phyloP scores from a whole-genome alignment of 2,113 vertebrate species.

The Cygnus buccinator region DNA sequence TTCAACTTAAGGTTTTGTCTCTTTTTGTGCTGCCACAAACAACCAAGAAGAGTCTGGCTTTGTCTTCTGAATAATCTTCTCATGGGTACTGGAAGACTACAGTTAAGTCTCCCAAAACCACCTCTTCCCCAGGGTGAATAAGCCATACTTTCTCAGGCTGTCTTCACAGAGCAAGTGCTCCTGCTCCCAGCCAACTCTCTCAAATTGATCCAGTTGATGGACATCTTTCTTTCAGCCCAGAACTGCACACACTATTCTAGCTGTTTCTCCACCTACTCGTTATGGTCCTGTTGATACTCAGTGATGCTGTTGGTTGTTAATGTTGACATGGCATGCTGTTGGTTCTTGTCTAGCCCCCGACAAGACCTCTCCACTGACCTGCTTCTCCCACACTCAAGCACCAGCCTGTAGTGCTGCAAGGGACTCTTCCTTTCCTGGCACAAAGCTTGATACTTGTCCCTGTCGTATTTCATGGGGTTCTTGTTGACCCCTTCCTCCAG shows the following conservation, averaged over 20 bases:
- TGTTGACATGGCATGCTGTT: not conserved
- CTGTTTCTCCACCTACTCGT: not conserved
- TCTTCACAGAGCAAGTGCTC: not conserved
- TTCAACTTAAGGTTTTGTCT: not conserved
- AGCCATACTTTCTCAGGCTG: not conserved
- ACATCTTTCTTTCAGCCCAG: not conserved
- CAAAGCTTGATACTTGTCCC: not conserved
- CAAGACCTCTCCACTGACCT: not conserved
- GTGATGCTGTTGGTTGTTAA: accelerated
- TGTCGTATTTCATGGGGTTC: not conserved
- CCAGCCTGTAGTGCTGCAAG: not conserved
- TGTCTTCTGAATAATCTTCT: not conserved
- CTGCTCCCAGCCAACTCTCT: not conserved
- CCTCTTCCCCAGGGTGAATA: not conserved
- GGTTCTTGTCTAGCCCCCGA: not conserved
- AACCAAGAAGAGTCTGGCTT: not conserved
- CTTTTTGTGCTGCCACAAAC: not conserved
- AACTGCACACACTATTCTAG: not conserved
- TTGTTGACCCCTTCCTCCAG: not conserved
- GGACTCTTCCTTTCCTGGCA: accelerated
- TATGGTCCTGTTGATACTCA: accelerated
- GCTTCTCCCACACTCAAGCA: not conserved
- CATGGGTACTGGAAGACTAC: not conserved
- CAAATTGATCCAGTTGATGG: not conserved
- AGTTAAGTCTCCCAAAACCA: not conserved